Conservation (phyloP, 2,113 vertebrate species). For the Plectropomus leopardus region DNA sequence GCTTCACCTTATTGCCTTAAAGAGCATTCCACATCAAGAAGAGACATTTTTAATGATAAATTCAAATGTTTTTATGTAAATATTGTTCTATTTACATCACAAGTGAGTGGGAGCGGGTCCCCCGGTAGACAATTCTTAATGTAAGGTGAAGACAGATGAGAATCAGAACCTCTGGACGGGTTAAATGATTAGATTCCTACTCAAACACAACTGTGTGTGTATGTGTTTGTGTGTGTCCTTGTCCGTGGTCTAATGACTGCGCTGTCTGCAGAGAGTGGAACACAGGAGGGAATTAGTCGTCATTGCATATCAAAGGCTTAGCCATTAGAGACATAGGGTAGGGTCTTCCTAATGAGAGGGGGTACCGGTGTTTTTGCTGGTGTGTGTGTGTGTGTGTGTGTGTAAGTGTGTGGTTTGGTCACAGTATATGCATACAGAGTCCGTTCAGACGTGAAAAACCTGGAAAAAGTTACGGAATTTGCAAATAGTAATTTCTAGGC, state of each 20-base stretch:
- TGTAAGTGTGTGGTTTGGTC: conserved; percentile 45
- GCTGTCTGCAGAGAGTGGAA: conserved; percentile 77
- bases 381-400: conserved; percentile 1
- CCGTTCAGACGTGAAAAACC: no score
- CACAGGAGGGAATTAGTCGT: conserved; percentile 84
- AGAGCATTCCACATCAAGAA: conserved; percentile 76
- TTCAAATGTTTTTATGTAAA: conserved; percentile 85
- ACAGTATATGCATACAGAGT: conserved; percentile 44
- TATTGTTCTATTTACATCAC: conserved; percentile 83
- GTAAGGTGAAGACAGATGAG: conserved; percentile 77
- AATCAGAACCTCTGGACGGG: conserved; percentile 78
- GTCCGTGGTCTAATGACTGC: conserved; percentile 72
- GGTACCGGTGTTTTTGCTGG: conserved; percentile 58
- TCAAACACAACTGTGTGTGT: conserved; percentile 43
- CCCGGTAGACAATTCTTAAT: conserved; percentile 69
- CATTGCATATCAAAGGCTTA: conserved; percentile 86
- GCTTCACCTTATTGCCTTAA: conserved; percentile 81
- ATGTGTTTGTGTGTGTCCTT: conserved; percentile 56
- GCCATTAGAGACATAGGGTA: conserved; percentile 74
- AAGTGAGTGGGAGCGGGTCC: conserved; percentile 75
- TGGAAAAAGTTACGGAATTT: no score
- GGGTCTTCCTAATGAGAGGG: conserved; percentile 80
- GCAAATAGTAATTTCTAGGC: no score
- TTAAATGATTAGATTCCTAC: conserved; percentile 78
- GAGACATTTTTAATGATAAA: conserved; percentile 77